These are phyloP conservation scores for Dicrostonyx torquatus DNA, from an alignment of 2,797 vertebrate genomes.

Conservation along the genomic window DNA sequence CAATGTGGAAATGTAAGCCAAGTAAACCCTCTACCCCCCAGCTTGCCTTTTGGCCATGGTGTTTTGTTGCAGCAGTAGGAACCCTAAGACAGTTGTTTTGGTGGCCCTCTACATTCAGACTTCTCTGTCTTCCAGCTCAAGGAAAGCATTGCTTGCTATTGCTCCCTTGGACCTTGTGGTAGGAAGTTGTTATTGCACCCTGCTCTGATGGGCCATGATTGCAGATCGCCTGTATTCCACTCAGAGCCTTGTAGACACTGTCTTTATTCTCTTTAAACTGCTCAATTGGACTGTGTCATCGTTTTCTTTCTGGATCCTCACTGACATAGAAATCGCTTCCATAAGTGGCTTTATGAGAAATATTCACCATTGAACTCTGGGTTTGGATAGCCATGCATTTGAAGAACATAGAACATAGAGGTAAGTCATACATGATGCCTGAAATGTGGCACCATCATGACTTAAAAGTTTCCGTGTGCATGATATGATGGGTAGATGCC, in stretches of 20 bases:
- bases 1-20: not conserved
- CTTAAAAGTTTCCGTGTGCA: not conserved
- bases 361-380: not conserved
- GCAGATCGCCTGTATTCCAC: not conserved
- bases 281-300: not conserved
- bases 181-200: not conserved
- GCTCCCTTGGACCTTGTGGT: not conserved
- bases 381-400: not conserved
- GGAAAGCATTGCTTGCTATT: not conserved
- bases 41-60: not conserved
- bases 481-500: not conserved
- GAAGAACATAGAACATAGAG: not conserved
- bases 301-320: slow-evolving; percentile 33
- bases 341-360: not conserved
- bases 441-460: not conserved
- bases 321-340: not conserved
- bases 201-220: not conserved
- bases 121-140: not conserved
- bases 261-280: not conserved
- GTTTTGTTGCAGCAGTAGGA: not conserved
- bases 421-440: not conserved
- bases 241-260: not conserved
- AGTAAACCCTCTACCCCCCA: not conserved
- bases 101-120: not conserved
- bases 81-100: not conserved